phyloP scores from a whole-genome alignment of 2,113 vertebrate species.

The Oxyruncus cristatus region DNA sequence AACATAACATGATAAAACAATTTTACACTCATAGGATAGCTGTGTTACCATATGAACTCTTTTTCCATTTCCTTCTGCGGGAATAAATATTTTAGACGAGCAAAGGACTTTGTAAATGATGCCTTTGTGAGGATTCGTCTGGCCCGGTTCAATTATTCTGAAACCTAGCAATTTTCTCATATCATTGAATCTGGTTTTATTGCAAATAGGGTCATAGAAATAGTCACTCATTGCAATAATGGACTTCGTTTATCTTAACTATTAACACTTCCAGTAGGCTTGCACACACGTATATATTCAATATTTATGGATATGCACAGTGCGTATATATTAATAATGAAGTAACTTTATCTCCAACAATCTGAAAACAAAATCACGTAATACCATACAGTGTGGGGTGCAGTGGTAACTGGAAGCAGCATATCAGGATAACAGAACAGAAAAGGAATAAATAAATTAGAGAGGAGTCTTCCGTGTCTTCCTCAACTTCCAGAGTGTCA shows the following conservation, averaged over 20 bases:
- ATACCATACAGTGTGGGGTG: slow-evolving; percentile 51
- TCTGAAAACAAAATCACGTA: slow-evolving; percentile 71
- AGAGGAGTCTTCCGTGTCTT: slow-evolving; percentile 72
- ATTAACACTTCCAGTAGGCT: slow-evolving; percentile 64
- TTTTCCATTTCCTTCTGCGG: slow-evolving; percentile 10
- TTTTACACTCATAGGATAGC: slow-evolving; percentile 26
- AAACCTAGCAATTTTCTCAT: slow-evolving; percentile 66
- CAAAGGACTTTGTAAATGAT: slow-evolving; percentile 55
- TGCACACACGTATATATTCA: slow-evolving; percentile 31
- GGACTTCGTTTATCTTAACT: slow-evolving; percentile 74
- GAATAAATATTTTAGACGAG: slow-evolving; percentile 55
- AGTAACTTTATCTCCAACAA: slow-evolving; percentile 68
- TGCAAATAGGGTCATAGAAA: slow-evolving; percentile 64
- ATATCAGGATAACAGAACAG: slow-evolving; percentile 63
- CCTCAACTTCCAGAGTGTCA: slow-evolving; percentile 66
- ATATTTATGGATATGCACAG: slow-evolving; percentile 62
- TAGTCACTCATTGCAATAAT: slow-evolving; percentile 66
- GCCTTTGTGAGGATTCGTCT: slow-evolving; percentile 12
- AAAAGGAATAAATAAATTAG: slow-evolving; percentile 83
- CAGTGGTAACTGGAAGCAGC: slow-evolving; percentile 65
- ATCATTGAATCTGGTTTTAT: slow-evolving; percentile 62
- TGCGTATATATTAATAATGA: slow-evolving; percentile 71
- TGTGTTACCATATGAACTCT: slow-evolving; percentile 34
- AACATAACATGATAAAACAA: slow-evolving; percentile 57
- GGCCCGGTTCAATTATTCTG: slow-evolving; percentile 64